Evolutionary conservation across 2,888 invertebrate species (phyloP), one percentile per base, ranked within the genome.

Genomic region (Eilema depressum): DNA sequence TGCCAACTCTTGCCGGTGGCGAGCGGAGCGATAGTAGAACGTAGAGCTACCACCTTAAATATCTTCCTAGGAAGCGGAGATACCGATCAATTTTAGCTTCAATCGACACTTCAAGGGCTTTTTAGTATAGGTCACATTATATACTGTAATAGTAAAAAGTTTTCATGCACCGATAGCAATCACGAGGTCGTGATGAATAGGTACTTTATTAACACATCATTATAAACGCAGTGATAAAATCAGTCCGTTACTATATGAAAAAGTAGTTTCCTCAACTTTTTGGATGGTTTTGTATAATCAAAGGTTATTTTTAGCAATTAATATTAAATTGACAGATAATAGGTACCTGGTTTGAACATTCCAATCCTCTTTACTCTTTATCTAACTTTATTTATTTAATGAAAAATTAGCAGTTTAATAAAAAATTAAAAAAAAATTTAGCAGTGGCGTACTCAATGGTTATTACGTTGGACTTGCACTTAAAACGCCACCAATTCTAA

Each of bases 81-180:
- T n/a, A 53, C 14, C 10, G n/a, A n/a, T 53, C 53, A 20, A 5
- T 53, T 53, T 5, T 53, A 53, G 53, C 53, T 53, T 53, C n/a
- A n/a, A n/a, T 53, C n/a, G 53, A n/a, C n/a, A n/a, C n/a, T n/a
- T 53, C 53, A 53, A 53, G 53, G 20, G 53, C 53, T 53, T 53
- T 20, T 53, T 53, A 53, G 47, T 2, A 53, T 53, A 53, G 20
- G 7, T 47, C 20, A 20, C 47, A 47, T 20, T 20, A 5, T 20
- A 20, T 5, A 5, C 20, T 20, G 20, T 47, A 47, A 47, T 7
- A 20, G 17, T 47, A 23, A 23, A 62, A n/a, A 62, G 33, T 14
- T 33, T 62, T 23, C 17, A 33, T 37, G 23, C 62, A 37, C 37
- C 33, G 30, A 62, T 33, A 62, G 33, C 7, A 14, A 63, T 63